These are phyloP conservation scores for Glomeris maerens DNA, from an alignment of 1,140 invertebrate genomes.

Conservation along the genomic window DNA sequence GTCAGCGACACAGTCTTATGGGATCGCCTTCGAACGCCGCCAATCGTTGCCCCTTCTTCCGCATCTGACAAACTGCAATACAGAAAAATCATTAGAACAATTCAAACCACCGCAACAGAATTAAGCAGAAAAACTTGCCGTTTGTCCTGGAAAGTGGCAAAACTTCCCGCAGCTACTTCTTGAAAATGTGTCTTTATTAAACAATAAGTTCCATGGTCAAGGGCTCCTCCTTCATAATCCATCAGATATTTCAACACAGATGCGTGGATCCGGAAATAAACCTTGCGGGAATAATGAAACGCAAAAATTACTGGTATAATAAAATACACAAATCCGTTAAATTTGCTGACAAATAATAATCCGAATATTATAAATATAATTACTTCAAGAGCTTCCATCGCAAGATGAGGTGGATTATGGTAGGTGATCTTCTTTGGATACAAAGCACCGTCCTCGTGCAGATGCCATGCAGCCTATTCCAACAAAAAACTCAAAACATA, in stretches of 20 bases:
- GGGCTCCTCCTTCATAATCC: slow-evolving; percentile 39
- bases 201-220: slow-evolving; percentile 14
- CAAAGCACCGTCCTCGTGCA: slow-evolving; percentile 61
- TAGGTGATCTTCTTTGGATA: slow-evolving; percentile 79
- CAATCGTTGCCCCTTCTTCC: background rate
- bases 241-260: slow-evolving; percentile 72
- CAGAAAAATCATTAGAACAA: too few species aligned
- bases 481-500: too few species aligned
- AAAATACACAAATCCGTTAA: too few species aligned
- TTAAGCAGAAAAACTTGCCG: slow-evolving; percentile 16
- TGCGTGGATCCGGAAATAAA: slow-evolving; percentile 51
- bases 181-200: slow-evolving; percentile 28
- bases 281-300: slow-evolving; percentile 21
- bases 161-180: slow-evolving; percentile 29
- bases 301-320: too few species aligned
- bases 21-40: background rate
- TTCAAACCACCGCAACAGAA: background rate
- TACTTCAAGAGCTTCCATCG: slow-evolving; percentile 77
- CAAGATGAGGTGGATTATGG: slow-evolving; percentile 59
- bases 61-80: too few species aligned
- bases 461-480: slow-evolving; percentile 47
- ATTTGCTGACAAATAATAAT: too few species aligned
- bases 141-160: slow-evolving; percentile 27
- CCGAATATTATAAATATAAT: slow-evolving; percentile 11
- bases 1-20: background rate